phyloP scores from a whole-genome alignment of 1,140 invertebrate species.

The Hylaeus volcanicus region DNA sequence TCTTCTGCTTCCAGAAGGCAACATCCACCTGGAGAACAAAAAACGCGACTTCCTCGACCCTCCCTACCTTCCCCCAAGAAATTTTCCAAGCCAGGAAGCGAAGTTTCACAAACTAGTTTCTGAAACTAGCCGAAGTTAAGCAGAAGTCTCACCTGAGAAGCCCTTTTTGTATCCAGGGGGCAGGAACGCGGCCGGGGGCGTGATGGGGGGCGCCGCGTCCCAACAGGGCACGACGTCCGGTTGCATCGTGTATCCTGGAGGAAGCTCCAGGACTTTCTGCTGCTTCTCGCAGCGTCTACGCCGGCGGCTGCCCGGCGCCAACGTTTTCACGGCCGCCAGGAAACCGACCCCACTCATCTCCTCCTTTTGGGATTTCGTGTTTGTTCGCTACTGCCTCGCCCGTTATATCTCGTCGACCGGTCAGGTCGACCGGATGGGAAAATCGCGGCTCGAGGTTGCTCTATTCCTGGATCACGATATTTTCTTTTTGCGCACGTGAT shows the following conservation, averaged over 20 bases:
- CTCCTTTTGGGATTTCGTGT: constrained; percentile 45
- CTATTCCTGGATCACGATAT: constrained; percentile 8
- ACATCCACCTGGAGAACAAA: too few species aligned
- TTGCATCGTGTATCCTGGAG: constrained; percentile 78
- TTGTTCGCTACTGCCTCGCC: neutral
- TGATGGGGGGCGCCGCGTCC: constrained; percentile 84
- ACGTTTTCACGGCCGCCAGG: constrained; percentile 84
- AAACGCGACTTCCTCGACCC: too few species aligned
- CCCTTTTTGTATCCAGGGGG: constrained; percentile 82
- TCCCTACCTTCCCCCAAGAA: too few species aligned
- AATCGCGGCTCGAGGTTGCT: neutral
- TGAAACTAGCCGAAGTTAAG: too few species aligned
- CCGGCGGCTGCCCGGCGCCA: constrained; percentile 83
- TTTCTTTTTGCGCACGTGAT: neutral
- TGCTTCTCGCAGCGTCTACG: constrained; percentile 84
- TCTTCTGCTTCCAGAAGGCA: too few species aligned
- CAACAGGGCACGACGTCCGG: constrained; percentile 83
- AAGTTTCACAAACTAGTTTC: too few species aligned
- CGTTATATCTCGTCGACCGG: neutral
- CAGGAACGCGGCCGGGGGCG: constrained; percentile 85
- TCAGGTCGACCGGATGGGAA: neutral
- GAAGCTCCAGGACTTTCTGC: constrained; percentile 81
- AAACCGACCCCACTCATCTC: constrained; percentile 84
- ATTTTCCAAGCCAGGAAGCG: too few species aligned
- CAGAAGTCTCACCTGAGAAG: constrained; percentile 73